Evolutionary conservation across 2,113 vertebrate species (phyloP).

Genomic region (Bambusicola thoracicus): DNA sequence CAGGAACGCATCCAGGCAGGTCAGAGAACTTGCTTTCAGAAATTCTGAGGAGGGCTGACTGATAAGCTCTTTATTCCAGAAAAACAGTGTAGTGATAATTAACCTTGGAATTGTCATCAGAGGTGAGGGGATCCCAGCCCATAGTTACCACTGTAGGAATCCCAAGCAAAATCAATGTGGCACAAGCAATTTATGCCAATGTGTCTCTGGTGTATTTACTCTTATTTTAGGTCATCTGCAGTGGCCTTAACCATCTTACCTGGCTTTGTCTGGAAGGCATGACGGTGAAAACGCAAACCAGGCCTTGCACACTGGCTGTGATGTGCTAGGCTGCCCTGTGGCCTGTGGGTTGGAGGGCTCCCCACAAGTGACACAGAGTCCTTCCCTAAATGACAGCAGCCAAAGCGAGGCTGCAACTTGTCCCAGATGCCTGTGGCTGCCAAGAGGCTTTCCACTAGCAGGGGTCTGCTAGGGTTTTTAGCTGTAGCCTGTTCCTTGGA

Average conservation of each 20-base stretch:
- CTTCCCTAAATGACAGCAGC: background rate
- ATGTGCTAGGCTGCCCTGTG: background rate
- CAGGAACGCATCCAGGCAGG: too few species aligned
- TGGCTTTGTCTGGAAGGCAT: background rate
- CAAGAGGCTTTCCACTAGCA: background rate
- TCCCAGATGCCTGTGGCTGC: background rate
- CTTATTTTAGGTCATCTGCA: background rate
- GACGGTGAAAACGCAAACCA: background rate
- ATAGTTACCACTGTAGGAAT: background rate
- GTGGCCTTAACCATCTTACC: background rate
- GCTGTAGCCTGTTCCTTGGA: background rate
- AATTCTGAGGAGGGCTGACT: background rate
- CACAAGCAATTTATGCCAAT: background rate
- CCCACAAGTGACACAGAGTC: background rate
- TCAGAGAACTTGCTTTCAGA: background rate
- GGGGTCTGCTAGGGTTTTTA: background rate
- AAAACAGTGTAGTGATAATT: background rate
- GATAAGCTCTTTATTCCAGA: background rate
- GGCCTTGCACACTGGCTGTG: background rate
- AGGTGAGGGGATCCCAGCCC: background rate
- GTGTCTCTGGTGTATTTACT: background rate
- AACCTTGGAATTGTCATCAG: background rate
- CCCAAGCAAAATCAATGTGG: background rate
- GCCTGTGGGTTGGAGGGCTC: background rate
- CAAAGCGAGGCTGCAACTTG: background rate